phyloP scores from a whole-genome alignment of 2,888 invertebrate genomes.

The Brachynemurus nebulosus region DNA sequence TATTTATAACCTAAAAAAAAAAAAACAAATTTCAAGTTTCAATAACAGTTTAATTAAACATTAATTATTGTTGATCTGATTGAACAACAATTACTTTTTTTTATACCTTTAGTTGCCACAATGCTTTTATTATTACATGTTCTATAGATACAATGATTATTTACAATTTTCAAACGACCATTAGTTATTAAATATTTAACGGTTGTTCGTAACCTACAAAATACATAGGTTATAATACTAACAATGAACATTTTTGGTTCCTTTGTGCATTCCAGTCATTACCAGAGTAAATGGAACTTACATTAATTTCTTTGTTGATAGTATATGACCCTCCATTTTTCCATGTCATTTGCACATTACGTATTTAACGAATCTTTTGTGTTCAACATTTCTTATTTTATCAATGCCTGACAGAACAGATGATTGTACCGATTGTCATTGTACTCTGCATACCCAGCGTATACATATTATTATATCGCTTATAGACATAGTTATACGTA shows the following conservation, averaged over 20 bases:
- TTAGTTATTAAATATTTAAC: background rate
- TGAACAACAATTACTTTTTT: too few relatives aligned
- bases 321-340: constrained; percentile 1
- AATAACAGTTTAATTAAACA: background rate
- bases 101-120: background rate
- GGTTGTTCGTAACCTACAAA: background rate
- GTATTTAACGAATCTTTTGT: background rate
- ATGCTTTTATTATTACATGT: background rate
- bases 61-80: too few relatives aligned
- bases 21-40: background rate
- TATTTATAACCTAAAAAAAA: background rate
- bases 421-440: too few relatives aligned
- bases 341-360: background rate
- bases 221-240: background rate
- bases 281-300: too few relatives aligned
- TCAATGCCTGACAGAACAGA: too few relatives aligned
- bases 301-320: background rate
- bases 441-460: too few relatives aligned
- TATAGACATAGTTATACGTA: too few relatives aligned
- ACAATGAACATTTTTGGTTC: background rate
- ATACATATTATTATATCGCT: too few relatives aligned
- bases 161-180: background rate
- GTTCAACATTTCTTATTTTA: background rate
- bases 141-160: background rate
- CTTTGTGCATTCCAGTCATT: background rate